Evolutionary conservation across 2,888 invertebrate genomes (phyloP), one percentile per base, ranked within the genome.

Genomic region (Athalia circularis): DNA sequence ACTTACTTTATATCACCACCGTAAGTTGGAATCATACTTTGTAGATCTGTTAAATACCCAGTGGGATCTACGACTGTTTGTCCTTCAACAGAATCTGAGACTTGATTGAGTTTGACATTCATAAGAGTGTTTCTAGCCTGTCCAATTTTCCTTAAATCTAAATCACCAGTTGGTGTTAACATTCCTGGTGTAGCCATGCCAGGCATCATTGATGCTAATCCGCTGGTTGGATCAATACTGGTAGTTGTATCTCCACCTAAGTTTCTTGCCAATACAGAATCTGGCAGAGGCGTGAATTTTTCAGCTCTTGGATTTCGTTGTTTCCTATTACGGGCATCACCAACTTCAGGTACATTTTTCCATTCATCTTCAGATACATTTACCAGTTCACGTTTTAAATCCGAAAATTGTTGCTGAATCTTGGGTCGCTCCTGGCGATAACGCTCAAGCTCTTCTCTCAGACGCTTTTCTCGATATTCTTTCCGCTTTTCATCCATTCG

Each of bases 1-100:
- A 84, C 90, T 87, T 88, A 93, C 92, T 97, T 98, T 62, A 99
- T 98, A 88, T 99, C 99, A 3, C 99, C 99, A 0, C 99, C 99
- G 87, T 99, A 98, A 0, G 98, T 97, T 0, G 99, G 99, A 86
- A 99, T 97, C 99, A 99, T 99, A 43, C 98, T 98, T 88, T 99
- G 99, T 68, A 99, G 92, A 90, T 99, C 99, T 0, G 99, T 99
- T n/a, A 99, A 93, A 89, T 99, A 99, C 2, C 99, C 99, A 90
- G 99, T 99, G 0, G 99, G 99, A 91, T 99, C 99, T 0, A 99
- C 99, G 0, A 99, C 99, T 0, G 99, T 99, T 91, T 99, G 99
- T 0, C 99, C 99, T 3, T 97, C 96, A 0, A 99, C 99, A 0
- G 99, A 99, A 91, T 99, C 99, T 0, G 99, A 99, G 2, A 96